Percentiles rank a stretch among this genome's conserved stretches.
Conservation (phyloP, 2,888 invertebrate genomes). For the Metacarcinus magister region DNA sequence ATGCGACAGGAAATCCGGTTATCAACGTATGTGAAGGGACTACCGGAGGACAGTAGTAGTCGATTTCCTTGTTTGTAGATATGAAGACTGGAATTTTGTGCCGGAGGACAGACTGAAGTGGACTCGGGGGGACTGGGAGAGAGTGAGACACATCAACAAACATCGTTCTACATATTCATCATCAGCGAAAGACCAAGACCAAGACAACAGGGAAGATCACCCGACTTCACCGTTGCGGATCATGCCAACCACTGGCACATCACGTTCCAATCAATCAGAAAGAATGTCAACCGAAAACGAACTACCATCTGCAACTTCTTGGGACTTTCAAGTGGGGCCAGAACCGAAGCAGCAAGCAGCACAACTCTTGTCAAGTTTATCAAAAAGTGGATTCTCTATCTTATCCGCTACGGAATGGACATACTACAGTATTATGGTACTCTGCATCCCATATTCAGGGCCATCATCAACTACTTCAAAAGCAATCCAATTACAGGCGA, state of each 20-base stretch:
- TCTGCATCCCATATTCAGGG: neutral
- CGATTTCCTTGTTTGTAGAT: too few species aligned
- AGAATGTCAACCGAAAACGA: neutral
- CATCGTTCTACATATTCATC: neutral
- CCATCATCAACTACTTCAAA: neutral
- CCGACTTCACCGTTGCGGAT: constrained; percentile 53
- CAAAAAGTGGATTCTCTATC: neutral
- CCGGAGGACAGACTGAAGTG: constrained; percentile 67
- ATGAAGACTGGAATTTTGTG: too few species aligned
- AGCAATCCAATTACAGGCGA: neutral
- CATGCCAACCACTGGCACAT: constrained; percentile 60
- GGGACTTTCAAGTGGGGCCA: neutral
- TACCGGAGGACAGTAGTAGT: too few species aligned
- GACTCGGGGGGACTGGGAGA: constrained; percentile 69
- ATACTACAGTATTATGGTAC: neutral
- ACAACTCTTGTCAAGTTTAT: neutral
- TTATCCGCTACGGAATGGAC: neutral
- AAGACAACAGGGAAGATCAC: neutral
- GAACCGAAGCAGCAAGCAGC: neutral
- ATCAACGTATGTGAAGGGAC: too few species aligned
- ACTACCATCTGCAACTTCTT: neutral
- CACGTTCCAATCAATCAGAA: neutral
- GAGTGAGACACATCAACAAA: neutral
- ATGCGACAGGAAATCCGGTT: too few species aligned
- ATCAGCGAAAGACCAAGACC: neutral